Evolutionary conservation across 2,888 invertebrate genomes (phyloP).

Genomic region (Acleris literana): DNA sequence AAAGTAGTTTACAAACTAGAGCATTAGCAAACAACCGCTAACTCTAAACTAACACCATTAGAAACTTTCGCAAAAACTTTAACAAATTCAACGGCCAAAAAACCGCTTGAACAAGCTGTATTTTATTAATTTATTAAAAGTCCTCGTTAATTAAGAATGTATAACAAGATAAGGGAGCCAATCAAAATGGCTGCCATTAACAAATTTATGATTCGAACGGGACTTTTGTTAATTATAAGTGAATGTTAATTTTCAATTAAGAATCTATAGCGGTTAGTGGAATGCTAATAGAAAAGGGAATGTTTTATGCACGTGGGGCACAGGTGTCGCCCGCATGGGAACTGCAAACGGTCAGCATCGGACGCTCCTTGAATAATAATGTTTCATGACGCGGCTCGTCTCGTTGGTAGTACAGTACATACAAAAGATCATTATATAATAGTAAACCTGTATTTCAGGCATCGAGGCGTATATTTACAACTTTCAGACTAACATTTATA

Average conservation of each 20-base stretch:
- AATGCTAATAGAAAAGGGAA: constrained; percentile 20
- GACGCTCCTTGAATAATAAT: constrained; percentile 15
- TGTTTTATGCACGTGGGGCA: constrained; percentile 34
- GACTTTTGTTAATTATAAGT: constrained; percentile 30
- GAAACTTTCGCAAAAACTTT: neutral
- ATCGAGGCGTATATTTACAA: no score
- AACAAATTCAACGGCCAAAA: neutral
- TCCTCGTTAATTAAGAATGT: constrained; percentile 18
- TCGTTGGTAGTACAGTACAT: no score
- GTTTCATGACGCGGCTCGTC: no score
- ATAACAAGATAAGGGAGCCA: constrained; percentile 24
- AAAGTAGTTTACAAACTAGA: no score
- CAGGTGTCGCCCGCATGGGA: constrained; percentile 47
- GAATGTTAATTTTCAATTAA: constrained; percentile 28
- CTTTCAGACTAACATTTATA: no score
- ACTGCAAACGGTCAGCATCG: constrained; percentile 28
- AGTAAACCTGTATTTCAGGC: no score
- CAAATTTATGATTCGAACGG: constrained; percentile 24
- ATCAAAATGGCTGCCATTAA: constrained; percentile 21
- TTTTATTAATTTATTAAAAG: constrained; percentile 17
- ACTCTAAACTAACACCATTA: no score
- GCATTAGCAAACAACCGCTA: no score
- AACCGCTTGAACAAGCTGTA: constrained; percentile 2
- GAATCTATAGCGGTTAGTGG: constrained; percentile 21
- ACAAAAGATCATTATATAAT: no score